Evolutionary conservation across 1,140 invertebrate species (phyloP).

Genomic region (Papilio machaon): DNA sequence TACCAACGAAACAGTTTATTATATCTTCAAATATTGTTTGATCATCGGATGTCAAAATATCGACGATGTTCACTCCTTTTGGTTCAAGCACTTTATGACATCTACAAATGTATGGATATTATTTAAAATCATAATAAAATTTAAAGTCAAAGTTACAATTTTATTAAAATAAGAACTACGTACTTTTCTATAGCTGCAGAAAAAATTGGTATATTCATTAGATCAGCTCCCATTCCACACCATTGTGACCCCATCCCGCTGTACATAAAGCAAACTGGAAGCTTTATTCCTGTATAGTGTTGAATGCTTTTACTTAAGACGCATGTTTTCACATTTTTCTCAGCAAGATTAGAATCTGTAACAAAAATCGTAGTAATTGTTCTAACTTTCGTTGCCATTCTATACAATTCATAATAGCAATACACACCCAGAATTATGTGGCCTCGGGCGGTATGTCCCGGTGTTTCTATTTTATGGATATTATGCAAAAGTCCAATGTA

Average conservation of each 20-base stretch:
- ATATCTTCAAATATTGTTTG: constrained; percentile 27
- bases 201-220: constrained; percentile 83
- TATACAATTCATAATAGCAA: not conserved
- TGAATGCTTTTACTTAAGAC: not conserved
- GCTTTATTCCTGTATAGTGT: not conserved
- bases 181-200: constrained; percentile 83
- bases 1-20: constrained; percentile 35
- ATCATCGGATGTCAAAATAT: constrained; percentile 37
- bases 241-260: constrained; percentile 92
- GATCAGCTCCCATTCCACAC: constrained; percentile 85
- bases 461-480: not conserved
- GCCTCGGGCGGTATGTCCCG: not conserved
- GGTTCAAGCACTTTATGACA: constrained; percentile 39
- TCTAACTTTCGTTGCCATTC: not conserved
- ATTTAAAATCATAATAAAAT: not conserved
- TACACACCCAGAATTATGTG: not conserved
- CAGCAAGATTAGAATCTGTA: not conserved
- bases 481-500: constrained; percentile 13
- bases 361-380: not conserved
- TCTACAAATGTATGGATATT: constrained; percentile 8
- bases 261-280: constrained; percentile 87
- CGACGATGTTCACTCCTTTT: constrained; percentile 38
- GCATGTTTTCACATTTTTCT: not conserved
- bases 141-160: not conserved
- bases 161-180: not conserved